phyloP scores from a whole-genome alignment of 2,113 vertebrate species.

The Edolisoma coerulescens region DNA sequence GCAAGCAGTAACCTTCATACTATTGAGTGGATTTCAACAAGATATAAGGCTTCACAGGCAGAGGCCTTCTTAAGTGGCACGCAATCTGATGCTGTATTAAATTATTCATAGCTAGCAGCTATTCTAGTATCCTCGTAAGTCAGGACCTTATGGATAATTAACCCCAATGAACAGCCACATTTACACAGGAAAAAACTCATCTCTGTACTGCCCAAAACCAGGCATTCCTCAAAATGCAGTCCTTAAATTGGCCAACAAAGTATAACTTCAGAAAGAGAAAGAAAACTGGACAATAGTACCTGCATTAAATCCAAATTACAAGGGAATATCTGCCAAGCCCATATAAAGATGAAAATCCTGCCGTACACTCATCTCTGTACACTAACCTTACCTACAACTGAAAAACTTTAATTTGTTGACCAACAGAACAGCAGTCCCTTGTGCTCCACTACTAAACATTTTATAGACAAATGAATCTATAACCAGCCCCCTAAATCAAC shows the following conservation, averaged over 20 bases:
- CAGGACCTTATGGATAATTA: constrained; percentile 30
- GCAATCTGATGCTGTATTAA: constrained; percentile 35
- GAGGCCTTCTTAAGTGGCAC: not conserved
- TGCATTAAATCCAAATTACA: not conserved
- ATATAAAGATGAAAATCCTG: not conserved
- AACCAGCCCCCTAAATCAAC: not conserved
- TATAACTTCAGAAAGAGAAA: not conserved
- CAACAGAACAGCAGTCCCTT: not conserved
- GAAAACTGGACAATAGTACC: not conserved
- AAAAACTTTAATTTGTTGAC: not conserved
- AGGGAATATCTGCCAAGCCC: not conserved
- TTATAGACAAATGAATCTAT: not conserved
- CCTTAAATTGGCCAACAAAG: not conserved
- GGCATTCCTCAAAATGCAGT: not conserved
- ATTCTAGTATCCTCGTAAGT: constrained; percentile 13
- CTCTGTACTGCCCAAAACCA: not conserved
- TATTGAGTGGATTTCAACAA: not conserved
- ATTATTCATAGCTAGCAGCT: constrained; percentile 62
- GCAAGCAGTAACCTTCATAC: not conserved
- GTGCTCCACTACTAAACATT: not conserved
- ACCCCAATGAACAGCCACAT: not conserved
- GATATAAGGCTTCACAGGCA: not conserved
- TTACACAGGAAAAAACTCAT: not conserved
- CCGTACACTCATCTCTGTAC: not conserved
- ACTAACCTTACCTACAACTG: not conserved